A percentile compares a stretch with the other conserved stretches of the same genome.
phyloP scores from a whole-genome alignment of 2,113 vertebrate species.

The Ascaphus truei region DNA sequence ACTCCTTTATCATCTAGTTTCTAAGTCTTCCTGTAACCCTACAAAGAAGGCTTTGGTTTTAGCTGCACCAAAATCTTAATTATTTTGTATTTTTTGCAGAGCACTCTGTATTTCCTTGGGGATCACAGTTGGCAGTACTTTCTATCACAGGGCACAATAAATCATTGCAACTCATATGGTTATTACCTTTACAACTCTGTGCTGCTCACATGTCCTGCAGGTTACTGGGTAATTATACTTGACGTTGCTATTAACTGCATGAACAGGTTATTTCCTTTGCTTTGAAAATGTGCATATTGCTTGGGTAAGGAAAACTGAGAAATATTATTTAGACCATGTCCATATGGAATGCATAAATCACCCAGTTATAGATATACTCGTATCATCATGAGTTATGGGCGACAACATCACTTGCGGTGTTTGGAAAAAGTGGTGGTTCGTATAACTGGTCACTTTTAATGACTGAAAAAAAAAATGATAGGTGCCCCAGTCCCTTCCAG shows the following conservation, averaged over 20 bases:
- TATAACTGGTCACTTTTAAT: constrained; percentile 10
- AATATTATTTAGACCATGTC: constrained; percentile 14
- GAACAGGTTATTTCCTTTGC: constrained; percentile 41
- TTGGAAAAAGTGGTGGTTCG: constrained; percentile 7
- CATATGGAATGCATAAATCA: constrained; percentile 17
- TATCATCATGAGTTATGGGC: constrained; percentile 12
- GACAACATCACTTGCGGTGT: constrained; percentile 10
- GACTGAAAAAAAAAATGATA: constrained; percentile 2
- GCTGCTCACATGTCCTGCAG: constrained; percentile 50
- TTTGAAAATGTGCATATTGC: constrained; percentile 36
- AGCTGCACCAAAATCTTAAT: constrained; percentile 26
- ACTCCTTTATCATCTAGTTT: not conserved
- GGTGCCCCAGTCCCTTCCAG: constrained; percentile 26
- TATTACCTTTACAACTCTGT: constrained; percentile 43
- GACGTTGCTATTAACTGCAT: constrained; percentile 50
- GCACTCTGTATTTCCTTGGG: constrained; percentile 56
- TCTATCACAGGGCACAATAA: constrained; percentile 61
- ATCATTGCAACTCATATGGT: constrained; percentile 52
- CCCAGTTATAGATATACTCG: constrained; percentile 1
- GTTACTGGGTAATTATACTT: constrained; percentile 50
- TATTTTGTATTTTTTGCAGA: constrained; percentile 57
- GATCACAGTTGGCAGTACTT: constrained; percentile 49
- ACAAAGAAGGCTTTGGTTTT: not conserved
- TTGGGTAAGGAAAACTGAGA: not conserved
- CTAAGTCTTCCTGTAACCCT: not conserved